Conservation (phyloP, 1,140 invertebrate genomes). For the Subanguina moxae region DNA sequence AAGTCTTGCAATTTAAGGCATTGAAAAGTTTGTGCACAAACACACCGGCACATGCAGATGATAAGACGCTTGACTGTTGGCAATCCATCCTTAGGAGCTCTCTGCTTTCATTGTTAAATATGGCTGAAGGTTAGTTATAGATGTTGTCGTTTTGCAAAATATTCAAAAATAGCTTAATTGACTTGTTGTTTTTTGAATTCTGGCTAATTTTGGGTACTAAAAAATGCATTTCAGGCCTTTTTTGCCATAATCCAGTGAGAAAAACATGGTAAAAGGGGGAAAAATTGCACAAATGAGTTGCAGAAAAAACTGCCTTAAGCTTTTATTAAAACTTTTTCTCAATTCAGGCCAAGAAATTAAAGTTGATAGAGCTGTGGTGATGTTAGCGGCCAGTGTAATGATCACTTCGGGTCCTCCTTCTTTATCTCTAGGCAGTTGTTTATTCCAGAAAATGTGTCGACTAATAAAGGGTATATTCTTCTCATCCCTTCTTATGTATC, state of each 20-base stretch:
- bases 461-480: constrained; percentile 71
- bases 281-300: too few relatives aligned
- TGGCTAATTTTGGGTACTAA: too few relatives aligned
- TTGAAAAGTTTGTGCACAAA: constrained; percentile 72
- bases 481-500: too few relatives aligned
- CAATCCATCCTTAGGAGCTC: constrained; percentile 42
- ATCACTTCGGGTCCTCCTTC: constrained; percentile 74
- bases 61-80: constrained; percentile 23
- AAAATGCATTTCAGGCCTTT: too few relatives aligned
- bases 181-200: too few relatives aligned
- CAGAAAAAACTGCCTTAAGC: too few relatives aligned
- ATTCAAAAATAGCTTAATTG: too few relatives aligned
- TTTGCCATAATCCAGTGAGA: too few relatives aligned
- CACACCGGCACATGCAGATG: background rate
- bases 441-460: constrained; percentile 88
- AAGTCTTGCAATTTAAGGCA: constrained; percentile 68
- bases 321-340: too few relatives aligned
- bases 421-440: constrained; percentile 72
- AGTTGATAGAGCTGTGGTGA: constrained; percentile 61
- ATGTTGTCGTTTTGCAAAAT: constrained; percentile 69
- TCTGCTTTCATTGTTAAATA: constrained; percentile 37
- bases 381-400: constrained; percentile 80
- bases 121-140: constrained; percentile 67
- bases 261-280: too few relatives aligned
- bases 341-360: constrained; percentile 8